Percentiles rank a stretch among this genome's conserved stretches.
These are phyloP conservation scores for Zosterops japonicus DNA, from an alignment of 2,113 vertebrate species.

Conservation along the genomic window DNA sequence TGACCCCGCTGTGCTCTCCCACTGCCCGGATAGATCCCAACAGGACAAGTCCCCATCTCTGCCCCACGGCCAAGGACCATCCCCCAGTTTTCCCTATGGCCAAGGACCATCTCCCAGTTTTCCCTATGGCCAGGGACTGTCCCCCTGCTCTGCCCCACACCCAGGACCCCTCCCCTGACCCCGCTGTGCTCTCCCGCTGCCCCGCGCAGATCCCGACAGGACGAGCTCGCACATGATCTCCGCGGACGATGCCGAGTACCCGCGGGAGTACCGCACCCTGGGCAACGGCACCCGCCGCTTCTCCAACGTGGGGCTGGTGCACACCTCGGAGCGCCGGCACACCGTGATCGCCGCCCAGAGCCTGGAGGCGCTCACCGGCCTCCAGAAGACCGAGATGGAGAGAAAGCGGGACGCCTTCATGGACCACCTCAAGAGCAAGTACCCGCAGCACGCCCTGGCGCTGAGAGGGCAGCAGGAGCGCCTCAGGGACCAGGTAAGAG, in stretches of 20 bases:
- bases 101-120: too few relatives aligned
- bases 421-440: slow-evolving; percentile 98
- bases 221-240: slow-evolving; percentile 97
- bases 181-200: too few relatives aligned
- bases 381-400: slow-evolving; percentile 95
- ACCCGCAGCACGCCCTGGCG: slow-evolving; percentile 88
- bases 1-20: too few relatives aligned
- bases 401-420: slow-evolving; percentile 95
- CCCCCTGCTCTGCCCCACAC: neutral
- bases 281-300: slow-evolving; percentile 92
- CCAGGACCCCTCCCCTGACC: too few relatives aligned
- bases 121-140: neutral
- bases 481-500: slow-evolving; percentile 88
- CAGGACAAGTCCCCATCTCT: too few relatives aligned
- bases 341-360: slow-evolving; percentile 95
- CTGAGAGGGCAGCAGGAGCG: slow-evolving; percentile 86
- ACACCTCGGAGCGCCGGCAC: slow-evolving; percentile 95
- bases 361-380: slow-evolving; percentile 92
- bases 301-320: slow-evolving; percentile 97
- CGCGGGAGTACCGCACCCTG: slow-evolving; percentile 93
- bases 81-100: too few relatives aligned
- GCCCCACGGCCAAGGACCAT: too few relatives aligned
- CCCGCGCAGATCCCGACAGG: slow-evolving; percentile 87
- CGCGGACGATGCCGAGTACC: slow-evolving; percentile 96
- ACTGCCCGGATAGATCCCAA: too few relatives aligned